phyloP scores from a whole-genome alignment of 2,888 invertebrate species.

The Erebia epiphron region DNA sequence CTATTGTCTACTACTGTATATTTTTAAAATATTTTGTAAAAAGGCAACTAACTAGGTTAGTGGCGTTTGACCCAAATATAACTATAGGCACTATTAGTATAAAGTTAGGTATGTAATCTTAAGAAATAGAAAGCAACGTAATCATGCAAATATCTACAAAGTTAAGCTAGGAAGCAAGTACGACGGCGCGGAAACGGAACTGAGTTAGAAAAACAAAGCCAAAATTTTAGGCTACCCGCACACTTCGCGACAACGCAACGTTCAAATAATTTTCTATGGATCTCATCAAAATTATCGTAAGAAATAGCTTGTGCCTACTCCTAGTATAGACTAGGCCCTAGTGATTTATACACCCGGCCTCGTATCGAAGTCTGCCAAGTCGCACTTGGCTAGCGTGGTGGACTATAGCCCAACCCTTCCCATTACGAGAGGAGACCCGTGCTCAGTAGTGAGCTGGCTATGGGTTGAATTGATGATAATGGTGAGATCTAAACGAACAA shows the following conservation, averaged over 20 bases:
- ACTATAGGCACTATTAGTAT: background rate
- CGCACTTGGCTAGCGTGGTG: too few relatives aligned
- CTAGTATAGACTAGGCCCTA: too few relatives aligned
- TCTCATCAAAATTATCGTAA: constrained; percentile 17
- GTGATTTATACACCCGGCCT: too few relatives aligned
- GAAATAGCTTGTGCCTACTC: too few relatives aligned
- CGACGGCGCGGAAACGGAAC: constrained; percentile 43
- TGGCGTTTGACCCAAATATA: background rate
- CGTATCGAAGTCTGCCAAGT: too few relatives aligned
- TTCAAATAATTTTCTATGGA: background rate
- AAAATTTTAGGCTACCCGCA: constrained; percentile 35
- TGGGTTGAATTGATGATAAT: background rate
- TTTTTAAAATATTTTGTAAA: background rate
- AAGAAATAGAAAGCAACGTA: background rate
- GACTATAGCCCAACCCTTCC: too few relatives aligned
- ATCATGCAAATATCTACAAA: constrained; percentile 19
- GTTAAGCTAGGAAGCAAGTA: constrained; percentile 34
- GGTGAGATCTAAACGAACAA: constrained; percentile 27
- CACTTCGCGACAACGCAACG: constrained; percentile 28
- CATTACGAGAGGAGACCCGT: too few relatives aligned
- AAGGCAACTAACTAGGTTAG: background rate
- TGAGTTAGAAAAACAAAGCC: constrained; percentile 19
- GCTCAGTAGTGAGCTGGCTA: too few relatives aligned
- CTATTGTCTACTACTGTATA: background rate
- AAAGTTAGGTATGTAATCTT: background rate